Percentiles rank a stretch among this genome's conserved stretches.
These are phyloP conservation scores for Psococerastis gibbosa DNA, from an alignment of 2,888 invertebrate genomes.

Conservation along the genomic window DNA sequence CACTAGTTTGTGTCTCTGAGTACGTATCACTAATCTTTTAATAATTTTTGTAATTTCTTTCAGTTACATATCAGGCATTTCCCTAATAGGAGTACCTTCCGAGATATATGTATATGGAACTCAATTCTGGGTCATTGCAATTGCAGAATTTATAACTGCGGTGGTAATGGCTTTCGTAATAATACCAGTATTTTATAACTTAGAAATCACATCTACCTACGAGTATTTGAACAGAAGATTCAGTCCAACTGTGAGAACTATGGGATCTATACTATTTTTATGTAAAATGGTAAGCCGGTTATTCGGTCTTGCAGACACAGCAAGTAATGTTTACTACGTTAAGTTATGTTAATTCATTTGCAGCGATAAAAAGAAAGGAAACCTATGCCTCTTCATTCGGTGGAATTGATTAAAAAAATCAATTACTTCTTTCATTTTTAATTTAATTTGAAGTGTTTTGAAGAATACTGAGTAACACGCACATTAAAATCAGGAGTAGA, in stretches of 20 bases:
- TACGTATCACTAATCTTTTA: no score
- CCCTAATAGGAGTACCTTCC: conserved; percentile 49
- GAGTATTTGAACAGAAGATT: conserved; percentile 54
- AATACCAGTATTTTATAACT: conserved; percentile 51
- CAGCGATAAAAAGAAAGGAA: no score
- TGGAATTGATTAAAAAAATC: no score
- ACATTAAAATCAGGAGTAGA: no score
- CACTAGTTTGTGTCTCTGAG: no score
- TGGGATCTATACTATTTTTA: conserved; percentile 48
- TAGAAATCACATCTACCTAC: conserved; percentile 54
- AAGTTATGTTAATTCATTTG: no score
- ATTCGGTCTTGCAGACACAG: no score
- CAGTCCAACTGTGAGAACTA: conserved; percentile 41
- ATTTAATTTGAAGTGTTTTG: no score
- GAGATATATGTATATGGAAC: conserved; percentile 62
- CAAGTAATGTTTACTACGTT: no score
- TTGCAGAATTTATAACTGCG: conserved; percentile 44
- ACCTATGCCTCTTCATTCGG: no score
- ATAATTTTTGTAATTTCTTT: background rate
- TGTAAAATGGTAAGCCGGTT: conserved; percentile 44
- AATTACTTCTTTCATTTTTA: no score
- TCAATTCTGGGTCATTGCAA: conserved; percentile 44
- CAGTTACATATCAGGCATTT: conserved; percentile 58
- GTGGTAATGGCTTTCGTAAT: conserved; percentile 44
- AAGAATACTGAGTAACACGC: no score